Evolutionary conservation across 2,113 vertebrate species (phyloP), one percentile per base, ranked within the genome.

Genomic region (Lasiurus borealis): DNA sequence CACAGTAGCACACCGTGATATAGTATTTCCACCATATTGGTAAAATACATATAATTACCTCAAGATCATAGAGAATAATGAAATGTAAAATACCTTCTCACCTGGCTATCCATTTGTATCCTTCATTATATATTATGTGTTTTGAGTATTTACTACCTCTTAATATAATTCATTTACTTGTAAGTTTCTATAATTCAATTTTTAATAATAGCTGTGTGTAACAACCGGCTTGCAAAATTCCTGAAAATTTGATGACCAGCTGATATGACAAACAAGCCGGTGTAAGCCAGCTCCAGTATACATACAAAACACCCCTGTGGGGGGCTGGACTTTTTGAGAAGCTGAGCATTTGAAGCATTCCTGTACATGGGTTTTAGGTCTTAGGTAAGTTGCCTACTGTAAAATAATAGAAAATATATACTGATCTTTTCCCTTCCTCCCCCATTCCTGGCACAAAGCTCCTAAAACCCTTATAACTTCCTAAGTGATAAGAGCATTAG

Each of bases 61-160:
- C 31, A 76, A 11, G 5, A 48, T 23, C 36, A 36, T 5, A 77
- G 12, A 92, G 31, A 85, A 77, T 0, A 77, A 16, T 29, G 81
- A 82, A 86, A 76, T 23, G 27, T 27, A 88, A 64, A 83, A 54
- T 54, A 76, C 46, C 59, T 34, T 21, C 52, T n/a, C 34, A 52
- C 44, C 48, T 15, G 21, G 23, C 21, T n/a, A n/a, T n/a, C 57
- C 34, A 40, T n/a, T 25, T 52, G 44, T 50, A 44, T 40, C 40
- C 16, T 68, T 71, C 59, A 78, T 52, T 77, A 78, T 66, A 36
- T 52, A 57, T 40, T 40, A 40, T 40, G 40, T 40, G 34, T 62
- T 89, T 76, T 81, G 34, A 73, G 52, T 34, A 77, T 90, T 72
- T 57, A 72, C 34, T 94, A 31, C 8, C 29, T 86, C 68, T 87